Conservation (phyloP, 1,140 invertebrate genomes). For the Hypsibius dujardini region DNA sequence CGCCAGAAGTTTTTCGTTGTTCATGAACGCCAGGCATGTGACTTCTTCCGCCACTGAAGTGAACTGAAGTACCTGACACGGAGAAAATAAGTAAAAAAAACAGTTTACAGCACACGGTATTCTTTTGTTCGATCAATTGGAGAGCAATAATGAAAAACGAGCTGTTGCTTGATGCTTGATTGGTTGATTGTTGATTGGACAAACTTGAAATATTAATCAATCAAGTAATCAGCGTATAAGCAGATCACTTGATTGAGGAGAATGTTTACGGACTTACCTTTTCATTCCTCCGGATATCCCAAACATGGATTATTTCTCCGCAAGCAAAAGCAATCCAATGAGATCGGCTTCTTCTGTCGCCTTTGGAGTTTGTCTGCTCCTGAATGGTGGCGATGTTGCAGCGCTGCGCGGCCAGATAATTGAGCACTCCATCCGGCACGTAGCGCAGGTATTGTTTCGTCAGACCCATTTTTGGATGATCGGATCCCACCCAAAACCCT, state of each 20-base stretch:
- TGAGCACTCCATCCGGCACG: constrained; percentile 45
- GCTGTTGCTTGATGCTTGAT: constrained; percentile 15
- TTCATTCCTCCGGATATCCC: constrained; percentile 74
- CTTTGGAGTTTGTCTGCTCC: constrained; percentile 27
- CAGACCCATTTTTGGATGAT: constrained; percentile 54
- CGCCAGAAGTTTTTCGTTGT: constrained; percentile 55
- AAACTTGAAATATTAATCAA: too few species aligned
- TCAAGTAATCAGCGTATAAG: too few species aligned
- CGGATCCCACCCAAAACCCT: background rate
- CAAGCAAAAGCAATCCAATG: constrained; percentile 53
- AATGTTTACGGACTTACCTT: constrained; percentile 43
- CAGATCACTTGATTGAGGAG: constrained; percentile 3
- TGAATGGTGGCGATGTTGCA: constrained; percentile 29
- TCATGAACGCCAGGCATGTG: constrained; percentile 49
- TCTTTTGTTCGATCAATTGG: background rate
- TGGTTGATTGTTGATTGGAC: constrained; percentile 19
- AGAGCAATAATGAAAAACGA: constrained; percentile 12
- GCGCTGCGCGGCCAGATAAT: background rate
- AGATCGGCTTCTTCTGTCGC: constrained; percentile 24
- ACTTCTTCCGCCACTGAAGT: constrained; percentile 57
- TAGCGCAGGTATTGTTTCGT: constrained; percentile 92
- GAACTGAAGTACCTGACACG: constrained; percentile 46
- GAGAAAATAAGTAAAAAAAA: background rate
- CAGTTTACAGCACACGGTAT: too few species aligned
- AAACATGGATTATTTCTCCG: constrained; percentile 71